Evolutionary conservation across 2,888 invertebrate genomes (phyloP).

Genomic region (Drosophila mercatorum): DNA sequence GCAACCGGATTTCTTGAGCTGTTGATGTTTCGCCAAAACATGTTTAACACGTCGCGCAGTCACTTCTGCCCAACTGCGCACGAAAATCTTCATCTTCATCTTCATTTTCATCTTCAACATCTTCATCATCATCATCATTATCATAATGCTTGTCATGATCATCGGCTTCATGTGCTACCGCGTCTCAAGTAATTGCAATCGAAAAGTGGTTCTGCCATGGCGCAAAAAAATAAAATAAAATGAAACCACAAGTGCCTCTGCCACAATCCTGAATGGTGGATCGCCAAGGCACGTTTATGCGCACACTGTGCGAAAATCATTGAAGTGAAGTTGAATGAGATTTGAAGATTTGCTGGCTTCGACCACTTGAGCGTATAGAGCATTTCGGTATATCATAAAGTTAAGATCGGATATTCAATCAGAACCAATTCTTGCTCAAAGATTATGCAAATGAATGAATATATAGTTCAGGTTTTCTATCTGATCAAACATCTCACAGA

Average conservation of each 20-base stretch:
- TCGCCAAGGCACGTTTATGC: slow-evolving; percentile 26
- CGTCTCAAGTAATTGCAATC: slow-evolving; percentile 35
- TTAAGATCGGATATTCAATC: neutral
- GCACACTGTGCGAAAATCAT: slow-evolving; percentile 7
- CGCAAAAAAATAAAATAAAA: slow-evolving; percentile 1
- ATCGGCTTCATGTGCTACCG: slow-evolving; percentile 31
- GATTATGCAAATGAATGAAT: neutral
- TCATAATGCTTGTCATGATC: slow-evolving; percentile 14
- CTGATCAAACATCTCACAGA: neutral
- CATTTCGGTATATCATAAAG: neutral
- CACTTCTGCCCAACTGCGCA: slow-evolving; percentile 34
- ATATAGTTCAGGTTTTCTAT: neutral
- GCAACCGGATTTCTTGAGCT: slow-evolving; percentile 67
- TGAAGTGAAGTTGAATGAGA: neutral
- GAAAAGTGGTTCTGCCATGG: slow-evolving; percentile 71
- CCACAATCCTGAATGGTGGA: slow-evolving; percentile 34
- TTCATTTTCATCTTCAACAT: slow-evolving; percentile 26
- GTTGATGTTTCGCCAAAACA: slow-evolving; percentile 57
- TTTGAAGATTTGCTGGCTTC: neutral
- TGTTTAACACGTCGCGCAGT: slow-evolving; percentile 72
- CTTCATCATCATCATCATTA: slow-evolving; percentile 31
- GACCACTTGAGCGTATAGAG: neutral
- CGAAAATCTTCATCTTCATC: slow-evolving; percentile 55
- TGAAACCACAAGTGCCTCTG: slow-evolving; percentile 17
- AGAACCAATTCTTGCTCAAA: neutral